Evolutionary conservation across 2,888 invertebrate species (phyloP), one percentile per base, ranked within the genome.

Genomic region (Epinotia brunnichana): DNA sequence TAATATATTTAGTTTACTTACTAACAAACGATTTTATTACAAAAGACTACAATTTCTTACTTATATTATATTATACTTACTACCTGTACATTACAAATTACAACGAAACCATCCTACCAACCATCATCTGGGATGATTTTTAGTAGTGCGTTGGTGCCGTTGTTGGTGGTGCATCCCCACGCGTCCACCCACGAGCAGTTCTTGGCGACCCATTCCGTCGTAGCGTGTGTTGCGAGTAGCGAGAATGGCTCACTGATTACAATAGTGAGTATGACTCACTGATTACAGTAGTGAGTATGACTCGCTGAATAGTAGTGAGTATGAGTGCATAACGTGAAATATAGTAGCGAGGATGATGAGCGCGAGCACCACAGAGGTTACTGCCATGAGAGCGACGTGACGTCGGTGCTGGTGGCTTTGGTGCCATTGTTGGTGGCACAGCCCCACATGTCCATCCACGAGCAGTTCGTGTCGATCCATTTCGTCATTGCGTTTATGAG

Each of bases 331-430:
- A 3, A 24, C 24, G 24, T 24, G 24, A 24, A 99, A 96, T 87
- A 99, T 96, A 80, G 98, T 99, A 85, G 97, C 96, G 81, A 99
- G 95, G 86, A 99, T 99, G 94, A 99, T 96, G 82, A 98, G 94
- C 64, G 97, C 97, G 75, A 98, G 95, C 78, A 97, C 94, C 83
- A 97, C 95, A 77, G 97, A 97, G 78, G 96, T 95, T 80, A 96
- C 95, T 78, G 95, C 95, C 95, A 97, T 96, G 90, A 96, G 87
- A 96, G 93, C 85, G 95, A 94, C 85, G 95, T 94, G 81, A 95
- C 94, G 86, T 91, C 90, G 76, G 95, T 94, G 79, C 94, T 93
- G 81, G 95, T 94, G 77, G 94, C 93, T 85, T 95, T 95, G 64
- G 83, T 90, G 74, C 82, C 84, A 80, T 91, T 90, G 74, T 90